Evolutionary conservation across 2,113 vertebrate genomes (phyloP), one percentile per base, ranked within the genome.

Genomic region (Triplophysa siluroides): DNA sequence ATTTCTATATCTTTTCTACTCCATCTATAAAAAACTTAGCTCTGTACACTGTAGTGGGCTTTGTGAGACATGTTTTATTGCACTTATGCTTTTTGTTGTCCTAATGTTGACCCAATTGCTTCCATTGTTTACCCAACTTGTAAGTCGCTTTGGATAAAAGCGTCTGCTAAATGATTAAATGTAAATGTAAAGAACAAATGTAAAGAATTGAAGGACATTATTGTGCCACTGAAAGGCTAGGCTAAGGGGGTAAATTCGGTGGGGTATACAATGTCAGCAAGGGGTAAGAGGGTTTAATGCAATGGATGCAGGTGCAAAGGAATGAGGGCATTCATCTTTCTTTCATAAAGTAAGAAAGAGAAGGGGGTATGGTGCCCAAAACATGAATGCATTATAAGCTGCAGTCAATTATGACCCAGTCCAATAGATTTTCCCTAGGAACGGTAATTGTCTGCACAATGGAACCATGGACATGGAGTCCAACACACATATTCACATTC

Each of bases 281-380:
- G 81, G 50, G 85, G 86, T 87, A 85, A 14, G 2, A 52, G 24
- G 85, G 81, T 88, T 80, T 85, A 64, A 82, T 61, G 90, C 88
- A 88, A 87, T 91, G 86, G 87, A 83, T 80, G 90, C 90, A 92
- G 89, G 89, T 92, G 90, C 85, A 88, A 78, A 78, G 85, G 81
- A 72, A 86, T 87, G 23, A 45, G n/a, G 24, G 83, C 64, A 91
- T 92, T 92, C 89, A 91, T 91, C 91, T 89, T 85, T 85, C 82
- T 88, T 90, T 90, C 89, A 90, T 91, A 86, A 88, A 81, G 54
- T 26, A 74, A 81, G 67, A 58, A 45, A 80, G 85, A 50, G 23
- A 41, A 76, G 33, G 60, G 86, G 85, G 85, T 75, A 75, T 74
- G 68, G 65, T 83, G 74, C 82, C 86, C 81, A 85, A 87, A 91